phyloP scores from a whole-genome alignment of 2,797 vertebrate species.

The Notolepis coatsorum region DNA sequence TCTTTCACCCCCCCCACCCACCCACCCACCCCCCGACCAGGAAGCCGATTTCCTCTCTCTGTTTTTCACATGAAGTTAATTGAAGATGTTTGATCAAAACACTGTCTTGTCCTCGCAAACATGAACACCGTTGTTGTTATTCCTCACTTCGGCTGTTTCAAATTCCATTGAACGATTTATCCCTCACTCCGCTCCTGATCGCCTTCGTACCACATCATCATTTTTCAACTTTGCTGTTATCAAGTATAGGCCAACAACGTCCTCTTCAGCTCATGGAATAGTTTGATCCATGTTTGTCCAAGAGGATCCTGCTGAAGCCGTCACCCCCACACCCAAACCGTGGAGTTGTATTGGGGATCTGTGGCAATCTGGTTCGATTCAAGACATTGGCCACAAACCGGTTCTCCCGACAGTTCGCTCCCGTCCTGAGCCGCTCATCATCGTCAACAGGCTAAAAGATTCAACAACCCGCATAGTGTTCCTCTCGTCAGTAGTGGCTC shows the following conservation, averaged over 20 bases:
- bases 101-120: conserved; percentile 63
- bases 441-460: conserved; percentile 85
- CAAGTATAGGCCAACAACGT: conserved; percentile 65
- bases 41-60: conserved; percentile 81
- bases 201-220: conserved; percentile 79
- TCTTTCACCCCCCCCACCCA: conserved; percentile 53
- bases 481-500: conserved; percentile 64
- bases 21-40: conserved; percentile 70
- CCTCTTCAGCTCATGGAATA: conserved; percentile 68
- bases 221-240: conserved; percentile 73
- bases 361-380: conserved; percentile 65
- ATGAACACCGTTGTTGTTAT: conserved; percentile 70
- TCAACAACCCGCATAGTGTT: conserved; percentile 73
- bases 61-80: conserved; percentile 78
- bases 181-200: conserved; percentile 59
- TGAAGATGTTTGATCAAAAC: conserved; percentile 61
- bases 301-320: conserved; percentile 54
- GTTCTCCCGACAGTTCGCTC: conserved; percentile 78
- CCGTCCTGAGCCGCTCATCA: conserved; percentile 76
- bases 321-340: conserved; percentile 74
- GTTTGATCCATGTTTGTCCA: conserved; percentile 78
- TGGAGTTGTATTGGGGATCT: conserved; percentile 51
- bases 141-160: conserved; percentile 56
- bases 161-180: conserved; percentile 57
- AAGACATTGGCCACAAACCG: conserved; percentile 74